Base-by-base conservation (phyloP, 2,888 invertebrate genomes). In the Urechis unicinctus region DNA sequence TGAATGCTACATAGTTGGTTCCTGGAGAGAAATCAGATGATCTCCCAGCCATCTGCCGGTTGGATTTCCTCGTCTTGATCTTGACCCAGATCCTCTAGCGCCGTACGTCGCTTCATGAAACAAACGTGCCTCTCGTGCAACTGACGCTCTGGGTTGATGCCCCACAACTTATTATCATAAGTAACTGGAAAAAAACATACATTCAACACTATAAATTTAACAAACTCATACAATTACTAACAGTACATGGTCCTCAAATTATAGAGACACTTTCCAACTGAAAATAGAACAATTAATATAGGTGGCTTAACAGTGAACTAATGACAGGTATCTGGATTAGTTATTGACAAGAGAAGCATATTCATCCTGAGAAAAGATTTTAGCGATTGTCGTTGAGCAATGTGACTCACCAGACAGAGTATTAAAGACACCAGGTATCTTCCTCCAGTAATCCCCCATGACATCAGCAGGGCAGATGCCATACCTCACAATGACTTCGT, bases 391-490 rank as follows among this genome's bases (percentile, higher is more conserved):
- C n/a, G n/a, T n/a, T n/a, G n/a, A n/a, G n/a, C n/a, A n/a, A n/a
- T n/a, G n/a, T n/a, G n/a, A n/a, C 36, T 9, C 24, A 74, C 75
- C 72, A 63, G 75, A 70, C 24, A 75, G 65, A 31, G 64, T 57
- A 2, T 56, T 31, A 53, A 72, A 66, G 17, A 55, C 60, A 2
- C 75, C 75, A 31, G 77, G 75, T 25, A 75, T 64, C 57, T 69
- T 71, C 59, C 71, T 72, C 77, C 77, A 77, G 64, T 73, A 76
- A 61, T 75, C 68, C 6, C 77, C 77, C 3, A 62, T 64, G 2
- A 63, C 60, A 57, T 70, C 68, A n/a, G 66, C 62, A 13, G 53
- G 49, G 2, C 64, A 57, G 26, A 77, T 66, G 21, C 72, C 73
- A 63, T 68, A 66, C 45, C 77, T 65, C 59, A 69, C 70, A 26